Conservation (phyloP, 2,888 invertebrate species). For the Sphaeridia pumilis region DNA sequence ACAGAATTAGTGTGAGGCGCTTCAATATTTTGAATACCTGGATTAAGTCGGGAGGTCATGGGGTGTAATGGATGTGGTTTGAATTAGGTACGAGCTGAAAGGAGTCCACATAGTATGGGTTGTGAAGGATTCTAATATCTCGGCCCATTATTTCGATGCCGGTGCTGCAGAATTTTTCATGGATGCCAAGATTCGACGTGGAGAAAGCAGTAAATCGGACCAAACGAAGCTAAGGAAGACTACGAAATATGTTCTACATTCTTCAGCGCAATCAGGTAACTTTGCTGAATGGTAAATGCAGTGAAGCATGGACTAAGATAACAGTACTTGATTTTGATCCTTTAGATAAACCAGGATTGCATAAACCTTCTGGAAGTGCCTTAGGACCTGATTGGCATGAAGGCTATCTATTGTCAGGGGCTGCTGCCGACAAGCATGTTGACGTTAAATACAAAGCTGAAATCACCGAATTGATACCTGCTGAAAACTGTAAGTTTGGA, state of each 20-base stretch:
- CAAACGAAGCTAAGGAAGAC: slow-evolving; percentile 1
- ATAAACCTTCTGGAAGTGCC: slow-evolving; percentile 57
- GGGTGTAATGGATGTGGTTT: not conserved
- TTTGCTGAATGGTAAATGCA: too few species aligned
- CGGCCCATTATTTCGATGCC: slow-evolving; percentile 87
- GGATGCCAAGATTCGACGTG: slow-evolving; percentile 14
- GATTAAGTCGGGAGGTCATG: slow-evolving; percentile 2
- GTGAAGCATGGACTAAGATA: too few species aligned
- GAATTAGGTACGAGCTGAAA: slow-evolving; percentile 50
- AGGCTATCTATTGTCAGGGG: slow-evolving; percentile 51
- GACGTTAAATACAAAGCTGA: slow-evolving; percentile 43
- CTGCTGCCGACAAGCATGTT: slow-evolving; percentile 42
- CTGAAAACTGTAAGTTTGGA: slow-evolving; percentile 36
- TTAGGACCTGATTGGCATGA: slow-evolving; percentile 94
- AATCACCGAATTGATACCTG: slow-evolving; percentile 14
- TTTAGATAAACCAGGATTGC: not conserved
- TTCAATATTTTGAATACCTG: slow-evolving; percentile 1
- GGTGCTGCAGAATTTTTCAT: slow-evolving; percentile 91
- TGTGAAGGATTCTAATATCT: slow-evolving; percentile 82
- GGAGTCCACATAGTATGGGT: slow-evolving; percentile 84
- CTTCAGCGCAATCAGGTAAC: not conserved
- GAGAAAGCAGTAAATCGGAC: not conserved
- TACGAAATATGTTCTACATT: not conserved
- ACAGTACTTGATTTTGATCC: too few species aligned
- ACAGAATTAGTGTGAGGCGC: slow-evolving; percentile 76